Conservation (phyloP, 2,888 invertebrate genomes). For the Caenorhabditis doughertyi region DNA sequence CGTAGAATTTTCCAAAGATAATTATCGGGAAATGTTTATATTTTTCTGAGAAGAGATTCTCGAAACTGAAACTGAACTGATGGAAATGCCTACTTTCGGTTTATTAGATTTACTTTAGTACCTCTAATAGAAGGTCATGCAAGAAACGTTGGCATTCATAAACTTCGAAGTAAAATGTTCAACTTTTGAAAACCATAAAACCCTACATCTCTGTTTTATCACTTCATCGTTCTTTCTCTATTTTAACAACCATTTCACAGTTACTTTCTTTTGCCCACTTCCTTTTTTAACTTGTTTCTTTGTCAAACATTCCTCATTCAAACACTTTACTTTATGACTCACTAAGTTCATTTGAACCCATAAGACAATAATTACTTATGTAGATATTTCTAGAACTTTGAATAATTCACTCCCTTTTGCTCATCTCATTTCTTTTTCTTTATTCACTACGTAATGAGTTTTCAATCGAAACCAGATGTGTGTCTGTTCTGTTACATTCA, state of each 20-base stretch:
- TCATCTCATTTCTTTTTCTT: conserved; percentile 9
- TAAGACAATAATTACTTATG: neutral
- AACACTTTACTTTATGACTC: conserved; percentile 28
- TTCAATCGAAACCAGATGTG: conserved; percentile 57
- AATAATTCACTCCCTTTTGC: conserved; percentile 10
- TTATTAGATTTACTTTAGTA: no score
- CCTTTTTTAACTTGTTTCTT: conserved; percentile 7
- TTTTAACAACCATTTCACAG: conserved; percentile 1
- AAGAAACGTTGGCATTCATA: no score
- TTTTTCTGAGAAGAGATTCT: no score
- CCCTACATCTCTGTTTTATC: neutral
- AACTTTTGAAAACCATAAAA: no score
- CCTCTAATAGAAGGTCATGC: no score
- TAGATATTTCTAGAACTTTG: neutral
- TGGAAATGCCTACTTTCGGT: no score
- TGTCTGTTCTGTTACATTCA: conserved; percentile 43
- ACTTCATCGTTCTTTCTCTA: neutral
- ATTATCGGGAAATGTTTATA: no score
- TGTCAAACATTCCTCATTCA: conserved; percentile 18
- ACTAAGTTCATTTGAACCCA: conserved; percentile 13
- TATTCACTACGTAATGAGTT: conserved; percentile 38
- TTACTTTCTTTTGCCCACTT: neutral
- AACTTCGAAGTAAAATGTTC: no score
- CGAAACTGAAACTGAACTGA: no score
- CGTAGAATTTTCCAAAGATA: no score